Evolutionary conservation across 1,140 invertebrate species (phyloP).

Genomic region (Watersipora subatra): DNA sequence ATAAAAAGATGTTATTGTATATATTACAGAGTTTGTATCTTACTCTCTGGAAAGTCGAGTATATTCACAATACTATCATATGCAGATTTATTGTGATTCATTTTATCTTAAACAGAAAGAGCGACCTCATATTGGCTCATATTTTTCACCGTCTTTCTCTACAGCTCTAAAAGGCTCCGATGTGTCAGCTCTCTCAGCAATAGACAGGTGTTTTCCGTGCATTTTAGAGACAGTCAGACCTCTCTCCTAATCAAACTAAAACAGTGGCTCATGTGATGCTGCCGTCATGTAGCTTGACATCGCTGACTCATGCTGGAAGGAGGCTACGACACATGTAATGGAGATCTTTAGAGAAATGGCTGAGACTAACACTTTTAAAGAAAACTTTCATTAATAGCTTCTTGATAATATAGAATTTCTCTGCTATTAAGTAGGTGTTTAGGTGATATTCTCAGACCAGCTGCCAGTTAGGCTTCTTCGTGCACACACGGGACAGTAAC

Average conservation of each 20-base stretch:
- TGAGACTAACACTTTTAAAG: not conserved
- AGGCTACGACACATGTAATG: too few species aligned
- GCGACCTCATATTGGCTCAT: not conserved
- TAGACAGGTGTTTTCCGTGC: not conserved
- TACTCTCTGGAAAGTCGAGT: too few species aligned
- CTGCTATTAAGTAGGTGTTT: too few species aligned
- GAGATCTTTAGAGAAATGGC: too few species aligned
- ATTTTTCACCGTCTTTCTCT: too few species aligned
- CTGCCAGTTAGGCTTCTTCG: too few species aligned
- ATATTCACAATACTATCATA: not conserved
- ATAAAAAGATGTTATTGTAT: not conserved
- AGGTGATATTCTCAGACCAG: too few species aligned
- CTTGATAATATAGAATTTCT: not conserved
- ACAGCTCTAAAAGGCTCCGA: not conserved
- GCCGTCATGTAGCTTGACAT: too few species aligned
- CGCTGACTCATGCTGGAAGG: too few species aligned
- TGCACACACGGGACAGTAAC: too few species aligned
- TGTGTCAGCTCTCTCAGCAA: not conserved
- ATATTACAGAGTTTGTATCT: not conserved
- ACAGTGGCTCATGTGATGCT: not conserved
- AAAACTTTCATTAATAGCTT: not conserved
- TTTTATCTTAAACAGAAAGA: not conserved
- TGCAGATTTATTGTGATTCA: not conserved
- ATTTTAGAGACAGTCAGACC: not conserved
- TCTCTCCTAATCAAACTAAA: not conserved